Conservation (phyloP, 2,797 vertebrate genomes). For the Phataginus tetradactyla region DNA sequence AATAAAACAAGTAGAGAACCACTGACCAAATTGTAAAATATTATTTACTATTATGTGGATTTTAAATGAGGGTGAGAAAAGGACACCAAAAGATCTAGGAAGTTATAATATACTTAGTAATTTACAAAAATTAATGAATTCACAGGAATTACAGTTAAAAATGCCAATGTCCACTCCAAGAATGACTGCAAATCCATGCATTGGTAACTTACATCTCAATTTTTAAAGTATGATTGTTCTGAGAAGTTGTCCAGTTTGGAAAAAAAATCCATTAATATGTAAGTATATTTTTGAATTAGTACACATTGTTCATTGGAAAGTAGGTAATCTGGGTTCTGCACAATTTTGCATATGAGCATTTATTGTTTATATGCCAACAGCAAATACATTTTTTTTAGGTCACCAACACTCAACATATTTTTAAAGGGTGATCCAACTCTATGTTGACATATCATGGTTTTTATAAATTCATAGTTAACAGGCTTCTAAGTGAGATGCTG, state of each 20-base stretch:
- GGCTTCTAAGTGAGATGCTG: not conserved
- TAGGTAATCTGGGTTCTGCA: not conserved
- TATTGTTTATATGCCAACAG: slow-evolving; percentile 10
- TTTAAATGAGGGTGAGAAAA: not conserved
- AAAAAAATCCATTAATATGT: not conserved
- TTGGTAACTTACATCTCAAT: not conserved
- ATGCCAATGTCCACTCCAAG: not conserved
- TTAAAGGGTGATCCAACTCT: not conserved
- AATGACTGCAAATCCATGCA: not conserved
- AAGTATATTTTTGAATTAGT: not conserved
- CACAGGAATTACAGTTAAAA: not conserved
- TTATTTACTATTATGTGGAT: not conserved
- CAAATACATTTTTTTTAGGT: not conserved
- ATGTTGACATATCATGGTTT: not conserved
- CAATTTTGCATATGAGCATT: not conserved
- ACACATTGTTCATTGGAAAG: slow-evolving; percentile 32
- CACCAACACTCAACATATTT: not conserved
- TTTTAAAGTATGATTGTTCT: slow-evolving; percentile 10
- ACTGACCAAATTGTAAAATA: not conserved
- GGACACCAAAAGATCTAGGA: not conserved
- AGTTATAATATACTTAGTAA: slow-evolving; percentile 18
- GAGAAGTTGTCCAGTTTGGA: not conserved
- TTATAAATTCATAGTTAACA: not conserved
- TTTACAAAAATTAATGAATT: slow-evolving; percentile 23
- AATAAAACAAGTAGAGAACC: not conserved